Evolutionary conservation across 2,797 vertebrate species (phyloP), one percentile per base, ranked within the genome.

Genomic region (Fundulus diaphanus): DNA sequence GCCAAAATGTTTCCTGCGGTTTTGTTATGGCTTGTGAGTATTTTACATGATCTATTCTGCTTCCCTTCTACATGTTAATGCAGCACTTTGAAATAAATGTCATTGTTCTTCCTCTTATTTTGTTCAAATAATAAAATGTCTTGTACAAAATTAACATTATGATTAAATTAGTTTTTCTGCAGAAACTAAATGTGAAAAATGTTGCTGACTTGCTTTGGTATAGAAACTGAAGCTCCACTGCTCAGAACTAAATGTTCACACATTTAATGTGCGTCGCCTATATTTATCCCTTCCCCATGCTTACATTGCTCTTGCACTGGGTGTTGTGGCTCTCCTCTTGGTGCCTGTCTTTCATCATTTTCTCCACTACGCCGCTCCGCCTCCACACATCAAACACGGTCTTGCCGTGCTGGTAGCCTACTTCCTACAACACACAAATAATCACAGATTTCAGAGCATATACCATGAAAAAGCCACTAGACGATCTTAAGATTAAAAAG

Each of bases 341-440:
- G 76, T 97, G 96, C 29, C 95, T 83, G 92, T 99, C 98, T 83
- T 92, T 97, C 65, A 99, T 79, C 97, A 99, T 98, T 83, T 98
- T 98, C 22, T 97, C 97, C 72, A 98, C 95, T 76, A 99, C 97
- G 0, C 96, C 97, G 5, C 96, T 97, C 70, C 97, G 95, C 74
- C 87, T 79, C 97, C 98, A 99, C 78, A 98, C 96, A 0, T 96
- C 97, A 81, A 99, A 99, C 11, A 99, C 95, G 0, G 96, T 99
- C 87, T 96, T 96, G 11, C 96, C 97, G 0, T 99, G 97, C 90
- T 97, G 97, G 88, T 97, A 97, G 65, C 98, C 98, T 84, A 99
- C 97, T 71, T 99, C 97, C 98, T 99, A 83, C 37, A 73, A 46
- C 9, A 77, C 51, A 75, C 33, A 70, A 73, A 78, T 35, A 7